Evolutionary conservation across 1,140 invertebrate genomes (phyloP).

Genomic region (Drosophila subpulchrella): DNA sequence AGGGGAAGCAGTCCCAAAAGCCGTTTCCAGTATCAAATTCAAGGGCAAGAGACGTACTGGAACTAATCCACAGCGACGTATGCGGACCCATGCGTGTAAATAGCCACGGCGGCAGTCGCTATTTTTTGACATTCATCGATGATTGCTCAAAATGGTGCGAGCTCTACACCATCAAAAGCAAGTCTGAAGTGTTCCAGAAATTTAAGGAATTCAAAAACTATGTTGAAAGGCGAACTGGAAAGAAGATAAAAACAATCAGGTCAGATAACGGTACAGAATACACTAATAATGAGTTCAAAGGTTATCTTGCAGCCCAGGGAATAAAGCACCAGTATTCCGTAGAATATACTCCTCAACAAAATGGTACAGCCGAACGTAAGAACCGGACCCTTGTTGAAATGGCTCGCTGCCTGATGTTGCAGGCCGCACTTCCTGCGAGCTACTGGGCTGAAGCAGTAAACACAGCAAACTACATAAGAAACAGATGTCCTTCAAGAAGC

Average conservation of each 20-base stretch:
- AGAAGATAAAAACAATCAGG: conserved; percentile 14
- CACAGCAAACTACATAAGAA: conserved; percentile 24
- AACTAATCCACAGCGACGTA: conserved; percentile 8
- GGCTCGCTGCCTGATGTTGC: conserved; percentile 45
- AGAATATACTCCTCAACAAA: conserved; percentile 23
- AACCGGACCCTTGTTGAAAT: conserved; percentile 26
- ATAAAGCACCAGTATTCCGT: conserved; percentile 10
- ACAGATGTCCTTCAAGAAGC: too few relatives aligned
- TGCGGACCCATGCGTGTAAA: neutral
- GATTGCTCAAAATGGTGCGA: conserved; percentile 10
- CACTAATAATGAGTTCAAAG: conserved; percentile 13
- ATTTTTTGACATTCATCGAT: conserved; percentile 5
- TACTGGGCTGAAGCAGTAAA: conserved; percentile 36
- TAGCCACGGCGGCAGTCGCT: conserved; percentile 4
- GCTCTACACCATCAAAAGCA: conserved; percentile 5
- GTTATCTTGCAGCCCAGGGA: conserved; percentile 3
- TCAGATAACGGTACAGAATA: conserved; percentile 6
- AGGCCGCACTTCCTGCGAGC: conserved; percentile 29
- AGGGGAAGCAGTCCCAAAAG: conserved; percentile 16
- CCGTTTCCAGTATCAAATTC: conserved; percentile 3
- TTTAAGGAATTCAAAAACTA: conserved; percentile 9
- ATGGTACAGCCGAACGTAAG: conserved; percentile 11
- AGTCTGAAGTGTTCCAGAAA: conserved; percentile 5
- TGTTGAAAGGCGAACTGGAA: conserved; percentile 6
- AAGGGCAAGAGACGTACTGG: neutral